Evolutionary conservation across 2,113 vertebrate species (phyloP).

Genomic region (Ornithorhynchus anatinus): DNA sequence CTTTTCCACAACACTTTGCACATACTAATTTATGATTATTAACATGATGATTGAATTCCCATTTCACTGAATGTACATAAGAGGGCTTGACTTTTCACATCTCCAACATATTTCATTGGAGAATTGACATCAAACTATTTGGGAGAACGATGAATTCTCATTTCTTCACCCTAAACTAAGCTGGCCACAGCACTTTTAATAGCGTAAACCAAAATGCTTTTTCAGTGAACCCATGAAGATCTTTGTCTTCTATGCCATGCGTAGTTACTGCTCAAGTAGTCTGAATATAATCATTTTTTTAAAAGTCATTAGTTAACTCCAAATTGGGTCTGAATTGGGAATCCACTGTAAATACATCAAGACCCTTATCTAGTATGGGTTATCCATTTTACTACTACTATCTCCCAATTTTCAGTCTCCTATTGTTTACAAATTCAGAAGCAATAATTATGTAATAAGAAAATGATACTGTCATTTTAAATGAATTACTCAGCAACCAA

Average conservation of each 20-base stretch:
- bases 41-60: too few relatives aligned
- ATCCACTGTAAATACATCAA: slow-evolving; percentile 13
- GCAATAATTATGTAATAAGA: slow-evolving; percentile 37
- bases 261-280: background rate
- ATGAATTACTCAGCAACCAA: slow-evolving; percentile 25
- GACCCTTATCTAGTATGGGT: slow-evolving; percentile 12
- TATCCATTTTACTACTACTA: slow-evolving; percentile 23
- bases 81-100: too few relatives aligned
- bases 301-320: slow-evolving; percentile 22
- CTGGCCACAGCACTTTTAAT: too few relatives aligned
- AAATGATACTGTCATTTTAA: slow-evolving; percentile 57
- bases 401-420: slow-evolving; percentile 22
- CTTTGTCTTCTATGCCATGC: background rate
- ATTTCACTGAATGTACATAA: too few relatives aligned
- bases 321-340: slow-evolving; percentile 33
- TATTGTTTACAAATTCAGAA: slow-evolving; percentile 35
- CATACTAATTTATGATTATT: too few relatives aligned
- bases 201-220: too few relatives aligned
- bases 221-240: too few relatives aligned
- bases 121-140: background rate
- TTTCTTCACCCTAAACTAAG: too few relatives aligned
- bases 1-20: too few relatives aligned
- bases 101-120: too few relatives aligned
- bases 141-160: background rate
- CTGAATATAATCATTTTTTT: background rate